phyloP scores from a whole-genome alignment of 2,888 invertebrate species.

The Sceliomorpha sp. region DNA sequence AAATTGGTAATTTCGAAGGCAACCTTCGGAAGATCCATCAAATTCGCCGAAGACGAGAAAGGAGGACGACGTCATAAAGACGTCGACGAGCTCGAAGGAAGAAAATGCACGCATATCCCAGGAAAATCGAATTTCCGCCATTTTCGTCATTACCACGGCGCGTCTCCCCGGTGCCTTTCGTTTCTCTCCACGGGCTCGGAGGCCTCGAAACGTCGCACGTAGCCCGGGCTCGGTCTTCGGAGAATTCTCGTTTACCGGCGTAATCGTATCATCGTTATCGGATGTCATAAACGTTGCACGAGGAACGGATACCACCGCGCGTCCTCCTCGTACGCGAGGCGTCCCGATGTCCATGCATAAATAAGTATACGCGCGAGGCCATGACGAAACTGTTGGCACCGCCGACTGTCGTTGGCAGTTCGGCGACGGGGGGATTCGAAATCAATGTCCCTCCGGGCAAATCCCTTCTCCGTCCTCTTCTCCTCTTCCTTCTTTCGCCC shows the following conservation, averaged over 20 bases:
- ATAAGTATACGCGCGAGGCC: neutral
- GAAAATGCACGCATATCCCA: conserved; percentile 9
- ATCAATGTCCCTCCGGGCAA: conserved; percentile 29
- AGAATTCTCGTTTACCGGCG: conserved; percentile 31
- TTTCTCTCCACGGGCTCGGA: too few species aligned
- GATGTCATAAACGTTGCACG: conserved; percentile 45
- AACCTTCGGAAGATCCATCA: too few species aligned
- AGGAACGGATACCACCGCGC: conserved; percentile 28
- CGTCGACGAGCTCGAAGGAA: neutral
- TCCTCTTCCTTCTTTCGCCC: neutral
- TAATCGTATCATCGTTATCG: conserved; percentile 51
- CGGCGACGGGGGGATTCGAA: conserved; percentile 24
- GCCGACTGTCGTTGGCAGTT: conserved; percentile 21
- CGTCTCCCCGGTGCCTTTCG: neutral
- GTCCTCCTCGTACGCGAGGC: conserved; percentile 1
- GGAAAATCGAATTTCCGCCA: conserved; percentile 39
- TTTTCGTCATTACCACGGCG: conserved; percentile 34
- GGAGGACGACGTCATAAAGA: conserved; percentile 17
- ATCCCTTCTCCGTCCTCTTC: conserved; percentile 8
- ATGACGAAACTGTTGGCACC: conserved; percentile 12
- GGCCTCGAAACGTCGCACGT: too few species aligned
- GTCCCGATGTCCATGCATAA: neutral
- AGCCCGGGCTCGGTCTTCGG: conserved; percentile 18
- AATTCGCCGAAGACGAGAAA: too few species aligned
- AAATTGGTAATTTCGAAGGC: too few species aligned